These are phyloP conservation scores for Ochropleura leucogaster DNA, from an alignment of 2,888 invertebrate genomes.

Conservation along the genomic window DNA sequence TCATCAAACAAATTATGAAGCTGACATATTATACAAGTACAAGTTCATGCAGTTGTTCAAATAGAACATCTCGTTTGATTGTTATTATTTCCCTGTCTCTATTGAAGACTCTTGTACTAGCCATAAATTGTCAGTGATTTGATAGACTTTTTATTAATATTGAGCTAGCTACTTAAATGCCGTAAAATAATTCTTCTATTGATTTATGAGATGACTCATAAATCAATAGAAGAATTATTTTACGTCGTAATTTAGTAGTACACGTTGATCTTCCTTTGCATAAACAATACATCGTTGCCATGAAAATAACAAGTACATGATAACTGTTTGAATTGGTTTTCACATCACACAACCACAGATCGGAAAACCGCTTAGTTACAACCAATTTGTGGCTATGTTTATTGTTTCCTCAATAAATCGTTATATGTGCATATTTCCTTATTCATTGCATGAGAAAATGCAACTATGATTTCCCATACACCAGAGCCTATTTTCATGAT, in stretches of 20 bases:
- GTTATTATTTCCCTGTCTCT: conserved; percentile 25
- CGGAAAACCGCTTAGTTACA: background rate
- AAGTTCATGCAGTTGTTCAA: conserved; percentile 53
- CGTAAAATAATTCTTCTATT: too few relatives aligned
- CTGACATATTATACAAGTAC: conserved; percentile 28
- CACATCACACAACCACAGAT: background rate
- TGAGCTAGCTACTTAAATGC: background rate
- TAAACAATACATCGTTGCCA: conserved; percentile 1
- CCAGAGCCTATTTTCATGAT: background rate
- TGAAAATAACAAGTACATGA: background rate
- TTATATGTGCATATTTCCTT: conserved; percentile 8
- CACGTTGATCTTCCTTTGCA: background rate
- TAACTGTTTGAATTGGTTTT: conserved; percentile 19
- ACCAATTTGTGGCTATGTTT: conserved; percentile 8
- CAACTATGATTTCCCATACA: background rate
- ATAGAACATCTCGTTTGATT: conserved; percentile 46
- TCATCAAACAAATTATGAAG: conserved; percentile 26
- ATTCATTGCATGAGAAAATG: conserved; percentile 10
- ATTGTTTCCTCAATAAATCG: conserved; percentile 34
- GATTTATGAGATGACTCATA: too few relatives aligned
- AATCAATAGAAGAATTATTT: conserved; percentile 4
- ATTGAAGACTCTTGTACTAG: background rate
- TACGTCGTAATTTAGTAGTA: background rate
- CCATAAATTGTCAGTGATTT: conserved; percentile 15
- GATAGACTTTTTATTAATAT: conserved; percentile 23